These are phyloP conservation scores for Pseudochaenichthys georgianus DNA, from an alignment of 2,797 vertebrate genomes.

Conservation along the genomic window DNA sequence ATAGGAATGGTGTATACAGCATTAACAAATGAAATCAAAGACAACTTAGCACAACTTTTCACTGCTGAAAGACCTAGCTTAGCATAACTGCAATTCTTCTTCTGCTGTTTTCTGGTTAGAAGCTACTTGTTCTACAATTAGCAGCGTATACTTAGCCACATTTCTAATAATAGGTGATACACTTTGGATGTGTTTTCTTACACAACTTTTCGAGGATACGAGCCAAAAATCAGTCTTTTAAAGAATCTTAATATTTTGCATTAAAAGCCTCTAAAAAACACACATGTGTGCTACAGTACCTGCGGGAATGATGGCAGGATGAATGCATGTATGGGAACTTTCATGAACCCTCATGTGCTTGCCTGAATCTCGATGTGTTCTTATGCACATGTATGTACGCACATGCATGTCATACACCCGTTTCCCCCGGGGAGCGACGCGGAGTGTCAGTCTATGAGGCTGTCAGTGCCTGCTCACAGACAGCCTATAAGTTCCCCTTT, in stretches of 20 bases:
- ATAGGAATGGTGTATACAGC: too few species aligned
- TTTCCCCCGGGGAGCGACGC: constrained; percentile 65
- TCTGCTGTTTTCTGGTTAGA: not conserved
- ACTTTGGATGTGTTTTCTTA: not conserved
- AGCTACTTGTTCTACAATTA: not conserved
- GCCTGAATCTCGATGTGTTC: constrained; percentile 43
- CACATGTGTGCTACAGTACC: not conserved
- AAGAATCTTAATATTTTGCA: not conserved
- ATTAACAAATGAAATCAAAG: too few species aligned
- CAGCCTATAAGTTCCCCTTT: constrained; percentile 83
- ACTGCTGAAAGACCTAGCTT: not conserved
- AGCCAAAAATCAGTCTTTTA: not conserved
- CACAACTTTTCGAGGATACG: not conserved
- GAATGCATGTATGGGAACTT: constrained; percentile 10
- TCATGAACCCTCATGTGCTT: constrained; percentile 19
- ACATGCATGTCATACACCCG: constrained; percentile 47
- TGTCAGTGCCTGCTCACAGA: constrained; percentile 83
- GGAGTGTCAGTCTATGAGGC: constrained; percentile 83
- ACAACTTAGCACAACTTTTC: not conserved
- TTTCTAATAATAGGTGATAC: not conserved
- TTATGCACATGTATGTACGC: constrained; percentile 51
- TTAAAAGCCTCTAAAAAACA: not conserved
- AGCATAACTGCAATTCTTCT: constrained; percentile 2
- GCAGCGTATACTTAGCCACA: not conserved
- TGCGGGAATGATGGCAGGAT: constrained; percentile 2